Evolutionary conservation across 2,113 vertebrate species (phyloP).

Genomic region (Sturnira hondurensis): DNA sequence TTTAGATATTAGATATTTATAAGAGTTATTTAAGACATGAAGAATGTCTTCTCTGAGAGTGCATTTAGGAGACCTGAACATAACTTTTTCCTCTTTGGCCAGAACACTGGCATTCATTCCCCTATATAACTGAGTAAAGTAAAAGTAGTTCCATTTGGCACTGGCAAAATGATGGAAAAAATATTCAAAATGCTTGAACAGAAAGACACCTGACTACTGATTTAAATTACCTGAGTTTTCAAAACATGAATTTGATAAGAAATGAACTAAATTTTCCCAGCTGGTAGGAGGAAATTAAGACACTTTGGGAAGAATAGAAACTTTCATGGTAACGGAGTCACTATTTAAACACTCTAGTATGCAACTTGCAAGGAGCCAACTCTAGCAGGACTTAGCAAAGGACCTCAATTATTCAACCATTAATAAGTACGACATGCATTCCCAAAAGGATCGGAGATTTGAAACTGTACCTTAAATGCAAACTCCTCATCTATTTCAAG

Average conservation of each 20-base stretch:
- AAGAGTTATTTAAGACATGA: slow-evolving; percentile 19
- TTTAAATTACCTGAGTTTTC: slow-evolving; percentile 1
- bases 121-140: not conserved
- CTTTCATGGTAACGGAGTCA: not conserved
- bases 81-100: not conserved
- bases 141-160: not conserved
- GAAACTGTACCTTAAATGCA: not conserved
- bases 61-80: not conserved
- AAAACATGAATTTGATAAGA: slow-evolving; percentile 26
- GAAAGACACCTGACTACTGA: slow-evolving; percentile 13
- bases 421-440: not conserved
- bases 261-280: not conserved
- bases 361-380: not conserved
- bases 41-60: slow-evolving; percentile 6
- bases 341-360: not conserved
- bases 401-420: not conserved
- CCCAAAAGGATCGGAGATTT: not conserved
- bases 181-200: slow-evolving; percentile 20
- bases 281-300: not conserved
- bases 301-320: not conserved
- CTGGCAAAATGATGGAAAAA: not conserved
- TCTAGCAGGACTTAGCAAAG: not conserved
- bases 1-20: not conserved
- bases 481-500: not conserved
- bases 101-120: slow-evolving; percentile 23